Conservation (phyloP, 2,113 vertebrate genomes). For the Eira barbara region DNA sequence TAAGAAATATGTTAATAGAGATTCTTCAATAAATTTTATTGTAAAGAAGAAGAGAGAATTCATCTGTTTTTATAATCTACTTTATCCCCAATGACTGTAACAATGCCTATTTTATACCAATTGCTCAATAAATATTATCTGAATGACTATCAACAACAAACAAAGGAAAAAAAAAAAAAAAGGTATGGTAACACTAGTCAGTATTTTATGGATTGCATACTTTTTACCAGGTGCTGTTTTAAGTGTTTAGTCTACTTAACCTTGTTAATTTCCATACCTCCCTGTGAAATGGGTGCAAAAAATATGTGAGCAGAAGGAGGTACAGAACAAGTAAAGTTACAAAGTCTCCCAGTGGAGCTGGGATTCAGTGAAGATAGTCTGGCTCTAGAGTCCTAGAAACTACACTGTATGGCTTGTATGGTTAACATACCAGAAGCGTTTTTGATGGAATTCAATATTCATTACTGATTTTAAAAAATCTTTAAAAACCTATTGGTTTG, state of each 20-base stretch:
- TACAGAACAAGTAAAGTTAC: not conserved
- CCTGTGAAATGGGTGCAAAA: not conserved
- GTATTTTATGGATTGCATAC: not conserved
- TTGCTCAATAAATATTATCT: not conserved
- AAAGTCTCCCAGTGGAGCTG: not conserved
- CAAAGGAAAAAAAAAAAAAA: not conserved
- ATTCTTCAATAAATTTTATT: not conserved
- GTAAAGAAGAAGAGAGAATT: not conserved
- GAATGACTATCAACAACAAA: not conserved
- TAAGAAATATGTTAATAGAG: not conserved
- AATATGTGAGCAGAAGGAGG: not conserved
- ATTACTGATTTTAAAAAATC: not conserved
- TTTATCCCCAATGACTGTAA: not conserved
- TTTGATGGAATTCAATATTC: not conserved
- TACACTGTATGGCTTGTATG: not conserved
- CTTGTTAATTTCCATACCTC: not conserved
- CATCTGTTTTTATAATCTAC: not conserved
- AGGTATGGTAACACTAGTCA: not conserved
- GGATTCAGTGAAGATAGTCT: not conserved
- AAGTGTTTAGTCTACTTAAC: not conserved
- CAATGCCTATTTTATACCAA: not conserved
- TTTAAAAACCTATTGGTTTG: not conserved
- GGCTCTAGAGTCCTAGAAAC: not conserved
- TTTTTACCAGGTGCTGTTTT: not conserved
- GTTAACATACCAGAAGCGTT: not conserved